These are phyloP conservation scores for Micropterix aruncella DNA, from an alignment of 2,888 invertebrate genomes.

Conservation along the genomic window DNA sequence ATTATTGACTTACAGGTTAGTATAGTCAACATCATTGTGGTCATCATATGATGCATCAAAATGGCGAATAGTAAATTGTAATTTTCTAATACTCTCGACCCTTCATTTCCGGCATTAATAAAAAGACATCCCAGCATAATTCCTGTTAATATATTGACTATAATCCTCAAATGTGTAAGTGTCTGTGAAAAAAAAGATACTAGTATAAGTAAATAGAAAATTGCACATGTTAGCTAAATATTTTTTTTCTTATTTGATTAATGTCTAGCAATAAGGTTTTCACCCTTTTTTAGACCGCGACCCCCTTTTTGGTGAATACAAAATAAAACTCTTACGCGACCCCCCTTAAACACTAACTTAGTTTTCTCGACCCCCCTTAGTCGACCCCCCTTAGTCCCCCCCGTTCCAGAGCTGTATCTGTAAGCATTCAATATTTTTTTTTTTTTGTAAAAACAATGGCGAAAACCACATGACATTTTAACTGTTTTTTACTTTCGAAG, in stretches of 20 bases:
- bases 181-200: constrained; percentile 37
- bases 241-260: background rate
- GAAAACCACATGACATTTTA: too few relatives aligned
- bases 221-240: background rate
- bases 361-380: too few relatives aligned
- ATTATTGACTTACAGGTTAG: constrained; percentile 56
- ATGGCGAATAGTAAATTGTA: constrained; percentile 84
- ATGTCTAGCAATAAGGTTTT: background rate
- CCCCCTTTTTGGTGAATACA: too few relatives aligned
- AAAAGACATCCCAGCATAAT: constrained; percentile 66
- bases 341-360: too few relatives aligned
- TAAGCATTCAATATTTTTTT: too few relatives aligned
- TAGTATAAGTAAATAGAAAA: background rate
- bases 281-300: background rate
- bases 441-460: too few relatives aligned
- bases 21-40: constrained; percentile 81
- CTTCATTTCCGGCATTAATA: constrained; percentile 59
- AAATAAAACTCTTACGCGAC: too few relatives aligned
- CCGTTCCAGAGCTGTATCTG: too few relatives aligned
- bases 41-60: constrained; percentile 86
- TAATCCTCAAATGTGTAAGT: constrained; percentile 59
- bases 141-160: constrained; percentile 61
- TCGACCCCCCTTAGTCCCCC: too few relatives aligned
- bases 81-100: constrained; percentile 64
- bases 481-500: too few relatives aligned